Percentiles rank a stretch among this genome's conserved stretches.
Conservation (phyloP, 2,797 vertebrate species). For the Tokudaia muenninki region DNA sequence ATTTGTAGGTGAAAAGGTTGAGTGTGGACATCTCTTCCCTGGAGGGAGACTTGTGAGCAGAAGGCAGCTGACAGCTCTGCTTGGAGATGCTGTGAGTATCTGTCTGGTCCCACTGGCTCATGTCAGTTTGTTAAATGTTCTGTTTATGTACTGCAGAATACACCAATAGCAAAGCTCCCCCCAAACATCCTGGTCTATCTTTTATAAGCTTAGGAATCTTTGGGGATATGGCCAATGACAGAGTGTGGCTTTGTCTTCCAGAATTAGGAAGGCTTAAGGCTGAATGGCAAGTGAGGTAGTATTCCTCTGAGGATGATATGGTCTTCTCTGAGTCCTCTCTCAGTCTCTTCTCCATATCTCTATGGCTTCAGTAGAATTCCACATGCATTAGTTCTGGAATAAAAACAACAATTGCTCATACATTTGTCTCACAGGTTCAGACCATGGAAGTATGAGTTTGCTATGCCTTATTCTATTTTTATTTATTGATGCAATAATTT, state of each 20-base stretch:
- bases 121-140: background rate
- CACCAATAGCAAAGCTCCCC: background rate
- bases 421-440: no score
- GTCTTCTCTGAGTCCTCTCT: background rate
- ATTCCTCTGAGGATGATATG: background rate
- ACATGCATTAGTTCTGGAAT: background rate
- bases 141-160: background rate
- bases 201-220: background rate
- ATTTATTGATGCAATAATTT: background rate
- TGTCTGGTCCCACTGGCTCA: rapidly evolving
- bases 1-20: background rate
- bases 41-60: background rate
- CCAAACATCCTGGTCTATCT: background rate
- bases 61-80: no score
- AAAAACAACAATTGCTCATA: background rate
- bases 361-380: background rate
- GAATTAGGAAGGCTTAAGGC: background rate
- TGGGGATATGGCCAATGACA: background rate
- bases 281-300: background rate
- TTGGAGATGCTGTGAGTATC: background rate
- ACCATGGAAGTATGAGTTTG: background rate
- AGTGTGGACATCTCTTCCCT: background rate
- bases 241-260: background rate
- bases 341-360: rapidly evolving
- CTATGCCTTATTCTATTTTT: background rate